Conservation (phyloP, 2,888 invertebrate species). For the Drymonia ruficornis region DNA sequence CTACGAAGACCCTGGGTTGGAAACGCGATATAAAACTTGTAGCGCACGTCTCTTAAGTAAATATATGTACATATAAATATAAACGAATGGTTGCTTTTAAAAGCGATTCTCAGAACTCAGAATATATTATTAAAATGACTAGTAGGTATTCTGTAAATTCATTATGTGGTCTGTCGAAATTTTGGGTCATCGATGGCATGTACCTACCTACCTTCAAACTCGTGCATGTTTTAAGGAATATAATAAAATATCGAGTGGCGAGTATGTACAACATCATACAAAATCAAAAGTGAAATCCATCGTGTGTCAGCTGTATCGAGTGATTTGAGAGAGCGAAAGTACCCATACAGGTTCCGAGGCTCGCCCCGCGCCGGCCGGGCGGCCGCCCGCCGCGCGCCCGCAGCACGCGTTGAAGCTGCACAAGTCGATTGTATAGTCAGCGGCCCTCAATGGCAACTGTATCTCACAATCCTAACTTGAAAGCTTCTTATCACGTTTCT, state of each 20-base stretch:
- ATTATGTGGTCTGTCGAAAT: conserved; percentile 13
- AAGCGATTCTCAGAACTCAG: conserved; percentile 6
- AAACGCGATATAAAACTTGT: conserved; percentile 23
- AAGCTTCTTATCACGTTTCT: conserved; percentile 25
- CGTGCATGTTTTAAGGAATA: conserved; percentile 6
- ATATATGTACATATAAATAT: conserved; percentile 29
- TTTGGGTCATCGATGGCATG: background rate
- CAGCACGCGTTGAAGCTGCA: conserved; percentile 40
- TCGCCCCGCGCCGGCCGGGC: conserved; percentile 47
- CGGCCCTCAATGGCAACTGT: conserved; percentile 37
- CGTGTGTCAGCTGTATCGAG: conserved; percentile 60
- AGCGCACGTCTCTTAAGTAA: conserved; percentile 23
- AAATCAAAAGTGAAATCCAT: conserved; percentile 77
- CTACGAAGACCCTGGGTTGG: conserved; percentile 44
- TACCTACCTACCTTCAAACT: background rate
- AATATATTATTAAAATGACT: conserved; percentile 9
- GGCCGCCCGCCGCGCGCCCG: background rate
- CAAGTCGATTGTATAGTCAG: conserved; percentile 32
- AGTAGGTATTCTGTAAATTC: conserved; percentile 2
- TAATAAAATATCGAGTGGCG: conserved; percentile 14
- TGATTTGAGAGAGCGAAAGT: conserved; percentile 77
- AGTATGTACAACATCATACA: conserved; percentile 25
- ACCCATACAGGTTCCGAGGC: conserved; percentile 73
- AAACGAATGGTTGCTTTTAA: conserved; percentile 7
- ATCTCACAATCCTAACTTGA: conserved; percentile 18